Percentiles rank a stretch among this genome's conserved stretches.
phyloP scores from a whole-genome alignment of 2,888 invertebrate genomes.

The Agrilus biguttatus region DNA sequence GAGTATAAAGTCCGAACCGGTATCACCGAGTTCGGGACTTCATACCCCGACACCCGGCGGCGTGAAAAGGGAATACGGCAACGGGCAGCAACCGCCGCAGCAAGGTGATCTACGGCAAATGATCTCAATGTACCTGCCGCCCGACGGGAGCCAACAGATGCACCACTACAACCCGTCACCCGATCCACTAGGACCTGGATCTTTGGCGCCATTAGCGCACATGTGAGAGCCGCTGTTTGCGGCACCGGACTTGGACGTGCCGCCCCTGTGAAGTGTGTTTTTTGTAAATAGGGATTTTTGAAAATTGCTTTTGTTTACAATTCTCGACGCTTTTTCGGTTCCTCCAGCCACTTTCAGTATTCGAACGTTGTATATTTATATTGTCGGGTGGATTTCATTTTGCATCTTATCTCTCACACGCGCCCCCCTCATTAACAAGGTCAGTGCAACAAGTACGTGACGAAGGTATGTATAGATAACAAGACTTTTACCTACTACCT shows the following conservation, averaged over 20 bases:
- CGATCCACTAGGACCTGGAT: slow-evolving; percentile 48
- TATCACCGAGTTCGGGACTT: slow-evolving; percentile 60
- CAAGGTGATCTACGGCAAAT: slow-evolving; percentile 52
- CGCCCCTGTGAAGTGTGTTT: slow-evolving; percentile 23
- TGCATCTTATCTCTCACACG: slow-evolving; percentile 7
- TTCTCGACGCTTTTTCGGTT: slow-evolving; percentile 17
- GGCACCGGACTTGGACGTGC: slow-evolving; percentile 30
- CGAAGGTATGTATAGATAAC: no score
- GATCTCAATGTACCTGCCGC: slow-evolving; percentile 63
- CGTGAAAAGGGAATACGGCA: slow-evolving; percentile 58
- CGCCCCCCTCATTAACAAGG: slow-evolving; percentile 7
- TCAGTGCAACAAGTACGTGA: no score
- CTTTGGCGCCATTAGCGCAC: slow-evolving; percentile 44
- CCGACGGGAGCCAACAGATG: slow-evolving; percentile 51
- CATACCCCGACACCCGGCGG: slow-evolving; percentile 35
- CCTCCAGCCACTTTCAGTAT: slow-evolving; percentile 24
- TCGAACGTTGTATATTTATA: slow-evolving; percentile 17
- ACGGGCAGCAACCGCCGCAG: slow-evolving; percentile 44
- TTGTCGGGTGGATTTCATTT: slow-evolving; percentile 10
- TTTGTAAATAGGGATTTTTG: slow-evolving; percentile 15
- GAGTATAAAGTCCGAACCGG: slow-evolving; percentile 79
- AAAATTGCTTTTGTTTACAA: slow-evolving; percentile 6
- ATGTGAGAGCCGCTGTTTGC: slow-evolving; percentile 45
- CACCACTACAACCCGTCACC: slow-evolving; percentile 51
- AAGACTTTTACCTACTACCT: no score